A percentile compares a stretch with the other conserved stretches of the same genome.
phyloP scores from a whole-genome alignment of 35 echinoderm and acorn worm genomes.

The Ptychodera flava region DNA sequence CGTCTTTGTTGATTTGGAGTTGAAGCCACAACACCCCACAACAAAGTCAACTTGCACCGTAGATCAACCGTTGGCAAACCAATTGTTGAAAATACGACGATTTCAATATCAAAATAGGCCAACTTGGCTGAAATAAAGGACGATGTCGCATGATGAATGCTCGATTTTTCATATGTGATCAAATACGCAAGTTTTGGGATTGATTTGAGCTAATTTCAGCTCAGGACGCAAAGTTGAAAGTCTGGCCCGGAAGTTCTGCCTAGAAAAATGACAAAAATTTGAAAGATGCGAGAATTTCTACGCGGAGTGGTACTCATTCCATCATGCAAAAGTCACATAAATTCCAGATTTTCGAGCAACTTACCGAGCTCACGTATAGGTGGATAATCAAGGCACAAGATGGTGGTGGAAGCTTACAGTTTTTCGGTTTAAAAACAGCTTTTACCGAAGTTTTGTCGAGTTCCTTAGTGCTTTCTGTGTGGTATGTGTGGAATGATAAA shows the following conservation, averaged over 20 bases:
- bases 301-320: conserved; percentile 30
- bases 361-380: conserved; percentile 53
- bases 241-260: conserved; percentile 42
- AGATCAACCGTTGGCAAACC: neutral
- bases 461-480: conserved; percentile 87
- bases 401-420: conserved; percentile 54
- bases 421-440: conserved; percentile 75
- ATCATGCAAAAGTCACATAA: conserved; percentile 41
- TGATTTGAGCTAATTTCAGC: neutral
- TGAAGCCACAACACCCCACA: neutral
- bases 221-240: conserved; percentile 46
- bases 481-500: conserved; percentile 99
- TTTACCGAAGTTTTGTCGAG: conserved; percentile 99
- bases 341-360: conserved; percentile 49
- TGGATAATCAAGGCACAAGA: conserved; percentile 85
- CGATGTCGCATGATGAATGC: no score
- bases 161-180: no score
- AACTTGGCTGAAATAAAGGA: no score
- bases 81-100: neutral
- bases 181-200: no score
- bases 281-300: conserved; percentile 89
- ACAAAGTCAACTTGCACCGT: no score
- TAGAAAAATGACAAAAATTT: conserved; percentile 99
- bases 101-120: no score
- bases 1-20: no score